A percentile compares a stretch with the other conserved stretches of the same genome.
Conservation (phyloP, 1,140 invertebrate genomes). For the Brachionus sp. region DNA sequence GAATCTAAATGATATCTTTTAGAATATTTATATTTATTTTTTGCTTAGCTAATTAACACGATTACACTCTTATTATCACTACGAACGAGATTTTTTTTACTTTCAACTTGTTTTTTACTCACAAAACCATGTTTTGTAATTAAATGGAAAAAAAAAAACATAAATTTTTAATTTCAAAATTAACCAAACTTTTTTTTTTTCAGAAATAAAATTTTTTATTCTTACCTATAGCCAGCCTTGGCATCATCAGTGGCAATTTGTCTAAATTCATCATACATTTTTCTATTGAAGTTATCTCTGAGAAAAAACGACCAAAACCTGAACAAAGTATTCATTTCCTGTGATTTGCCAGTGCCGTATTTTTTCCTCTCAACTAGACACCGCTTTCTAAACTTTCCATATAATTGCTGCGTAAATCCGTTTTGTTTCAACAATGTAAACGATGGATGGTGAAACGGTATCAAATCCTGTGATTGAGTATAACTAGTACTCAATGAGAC, state of each 20-base stretch:
- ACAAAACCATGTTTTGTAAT: background rate
- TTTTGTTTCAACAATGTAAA: conserved; percentile 92
- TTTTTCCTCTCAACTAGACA: conserved; percentile 69
- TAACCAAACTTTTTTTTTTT: too few relatives aligned
- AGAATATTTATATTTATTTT: too few relatives aligned
- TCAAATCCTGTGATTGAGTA: conserved; percentile 68
- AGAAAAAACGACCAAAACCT: conserved; percentile 99
- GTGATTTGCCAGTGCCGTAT: conserved; percentile 76
- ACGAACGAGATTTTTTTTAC: too few relatives aligned
- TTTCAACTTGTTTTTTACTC: too few relatives aligned
- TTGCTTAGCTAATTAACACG: too few relatives aligned
- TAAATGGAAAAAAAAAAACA: conserved; percentile 59
- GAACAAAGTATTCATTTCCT: conserved; percentile 95
- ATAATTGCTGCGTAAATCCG: conserved; percentile 92
- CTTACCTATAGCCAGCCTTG: conserved; percentile 72
- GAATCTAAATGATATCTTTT: too few relatives aligned
- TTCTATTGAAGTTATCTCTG: conserved; percentile 92
- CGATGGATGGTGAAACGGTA: conserved; percentile 84
- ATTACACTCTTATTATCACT: too few relatives aligned
- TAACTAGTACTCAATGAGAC: conserved; percentile 57
- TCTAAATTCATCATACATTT: conserved; percentile 96
- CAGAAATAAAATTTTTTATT: too few relatives aligned
- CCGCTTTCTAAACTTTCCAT: conserved; percentile 77
- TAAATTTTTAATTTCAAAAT: too few relatives aligned
- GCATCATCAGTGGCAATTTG: conserved; percentile 86